phyloP scores from a whole-genome alignment of 2,888 invertebrate species.

The Caenorhabditis sp. region DNA sequence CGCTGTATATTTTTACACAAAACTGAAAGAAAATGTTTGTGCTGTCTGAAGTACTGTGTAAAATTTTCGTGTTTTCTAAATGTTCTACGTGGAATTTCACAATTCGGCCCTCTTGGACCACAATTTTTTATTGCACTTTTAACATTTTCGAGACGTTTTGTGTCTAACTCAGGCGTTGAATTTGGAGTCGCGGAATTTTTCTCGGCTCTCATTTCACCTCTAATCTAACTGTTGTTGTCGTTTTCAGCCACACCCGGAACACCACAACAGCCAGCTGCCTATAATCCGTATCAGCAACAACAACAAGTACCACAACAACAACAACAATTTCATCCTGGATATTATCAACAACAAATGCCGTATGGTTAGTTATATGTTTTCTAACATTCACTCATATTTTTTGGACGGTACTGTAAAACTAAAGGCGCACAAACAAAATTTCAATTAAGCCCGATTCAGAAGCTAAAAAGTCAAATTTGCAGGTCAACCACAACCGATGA shows the following conservation, averaged over 20 bases:
- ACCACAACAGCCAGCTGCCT: constrained; percentile 41
- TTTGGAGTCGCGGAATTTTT: too few relatives aligned
- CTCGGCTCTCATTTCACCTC: too few relatives aligned
- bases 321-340: constrained; percentile 32
- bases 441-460: too few relatives aligned
- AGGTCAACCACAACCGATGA: constrained; percentile 53
- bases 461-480: not conserved
- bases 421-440: too few relatives aligned
- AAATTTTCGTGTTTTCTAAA: too few relatives aligned
- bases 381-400: not conserved
- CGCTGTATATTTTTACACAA: too few relatives aligned
- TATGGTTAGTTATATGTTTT: constrained; percentile 27
- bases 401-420: too few relatives aligned
- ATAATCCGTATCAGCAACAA: constrained; percentile 48
- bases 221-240: constrained; percentile 5
- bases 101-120: too few relatives aligned
- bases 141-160: constrained; percentile 4
- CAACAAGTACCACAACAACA: constrained; percentile 28
- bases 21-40: too few relatives aligned
- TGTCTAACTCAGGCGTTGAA: too few relatives aligned
- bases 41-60: too few relatives aligned
- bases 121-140: not conserved
- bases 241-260: constrained; percentile 44
- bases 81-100: too few relatives aligned
- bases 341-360: constrained; percentile 36